phyloP scores from a whole-genome alignment of 35 echinoderm and acorn worm species.

The Hemicentrotus pulcherrimus region DNA sequence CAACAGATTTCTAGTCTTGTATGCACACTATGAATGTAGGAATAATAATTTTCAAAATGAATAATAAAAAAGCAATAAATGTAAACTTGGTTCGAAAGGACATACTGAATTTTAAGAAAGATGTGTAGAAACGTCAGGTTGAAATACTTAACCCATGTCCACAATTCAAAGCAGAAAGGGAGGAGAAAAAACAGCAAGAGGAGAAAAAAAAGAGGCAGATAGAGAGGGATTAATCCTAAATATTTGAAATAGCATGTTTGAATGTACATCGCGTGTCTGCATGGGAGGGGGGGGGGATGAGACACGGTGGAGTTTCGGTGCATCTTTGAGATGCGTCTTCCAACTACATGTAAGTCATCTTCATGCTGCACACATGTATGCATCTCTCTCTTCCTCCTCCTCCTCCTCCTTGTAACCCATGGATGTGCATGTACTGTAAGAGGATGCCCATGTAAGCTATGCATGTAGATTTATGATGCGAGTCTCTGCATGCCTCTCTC shows the following conservation, averaged over 20 bases:
- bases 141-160: too few relatives aligned
- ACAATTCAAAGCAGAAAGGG: background rate
- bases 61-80: too few relatives aligned
- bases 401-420: background rate
- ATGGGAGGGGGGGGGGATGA: too few relatives aligned
- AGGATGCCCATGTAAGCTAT: background rate
- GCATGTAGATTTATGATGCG: background rate
- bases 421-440: background rate
- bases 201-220: background rate
- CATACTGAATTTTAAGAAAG: too few relatives aligned
- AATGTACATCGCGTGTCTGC: background rate
- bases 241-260: slow-evolving; percentile 14
- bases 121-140: too few relatives aligned
- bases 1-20: too few relatives aligned
- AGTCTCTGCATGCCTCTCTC: too few relatives aligned
- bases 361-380: background rate
- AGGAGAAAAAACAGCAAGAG: background rate
- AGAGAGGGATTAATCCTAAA: background rate
- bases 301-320: background rate
- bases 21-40: too few relatives aligned
- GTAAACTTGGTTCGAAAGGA: too few relatives aligned
- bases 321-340: background rate
- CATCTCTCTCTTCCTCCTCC: background rate
- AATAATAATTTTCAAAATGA: too few relatives aligned
- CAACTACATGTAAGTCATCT: background rate